Evolutionary conservation across 1,140 invertebrate genomes (phyloP), one percentile per base, ranked within the genome.

Genomic region (Drosophila nebulosa): DNA sequence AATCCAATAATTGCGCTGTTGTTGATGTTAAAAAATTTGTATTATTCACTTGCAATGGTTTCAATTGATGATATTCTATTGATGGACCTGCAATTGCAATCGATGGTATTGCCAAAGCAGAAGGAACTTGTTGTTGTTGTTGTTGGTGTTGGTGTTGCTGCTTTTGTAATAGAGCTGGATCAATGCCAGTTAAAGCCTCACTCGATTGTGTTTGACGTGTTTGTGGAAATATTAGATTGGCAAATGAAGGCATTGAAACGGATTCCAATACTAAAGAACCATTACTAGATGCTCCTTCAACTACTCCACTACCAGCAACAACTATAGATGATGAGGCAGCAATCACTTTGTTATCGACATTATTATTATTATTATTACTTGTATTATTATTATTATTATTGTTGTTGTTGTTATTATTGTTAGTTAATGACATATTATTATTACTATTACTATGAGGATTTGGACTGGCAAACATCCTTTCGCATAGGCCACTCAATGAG

Each of bases 381-480:
- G 55, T 71, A 52, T 42, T 75, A 7, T 30, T 67, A 21, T 46
- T 56, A 9, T 70, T 18, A 57, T 53, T 1, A 57, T 62, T 27
- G 30, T 73, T 42, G 46, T 59, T 55, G 46, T 46, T 46, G 39
- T 42, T 60, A 35, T 46, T 55, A 51, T 55, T 42, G 36, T 42
- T 32, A 70, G 27, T 75, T n/a, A 75, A 42, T 5, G 64, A 68
- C 71, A 74, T 60, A 35, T 78, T 84, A 51, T 42, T 53, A 53
- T 55, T 55, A 32, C 72, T 84, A 18, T 70, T 78, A 32, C 74
- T 86, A 16, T 86, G 64, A 0, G 81, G 74, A 86, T 83, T 88
- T 0, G 83, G 83, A 65, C 83, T 88, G 50, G 65, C 79, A 59
- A 90, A 90, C 51, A 89, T 90, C 18, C 86, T 74, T 14, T 90